A percentile compares a stretch with the other conserved stretches of the same genome.
Evolutionary conservation across 2,888 invertebrate genomes (phyloP).

Genomic region (Amphimallon solstitiale): DNA sequence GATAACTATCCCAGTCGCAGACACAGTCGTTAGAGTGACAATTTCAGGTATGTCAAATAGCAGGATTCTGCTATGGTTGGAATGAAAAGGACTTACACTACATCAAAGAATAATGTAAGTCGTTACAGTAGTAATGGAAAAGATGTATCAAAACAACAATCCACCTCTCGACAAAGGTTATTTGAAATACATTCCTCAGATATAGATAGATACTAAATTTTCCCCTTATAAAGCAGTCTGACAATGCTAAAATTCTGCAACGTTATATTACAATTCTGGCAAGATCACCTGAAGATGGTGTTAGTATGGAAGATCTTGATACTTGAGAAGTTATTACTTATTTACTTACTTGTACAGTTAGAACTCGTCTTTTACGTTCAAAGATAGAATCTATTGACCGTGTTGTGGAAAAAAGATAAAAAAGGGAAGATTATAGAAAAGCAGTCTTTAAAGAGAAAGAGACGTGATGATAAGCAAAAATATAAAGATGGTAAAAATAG

Average conservation of each 20-base stretch:
- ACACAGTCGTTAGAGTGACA: too few species aligned
- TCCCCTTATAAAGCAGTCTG: conserved; percentile 76
- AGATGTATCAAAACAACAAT: conserved; percentile 66
- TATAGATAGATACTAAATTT: conserved; percentile 64
- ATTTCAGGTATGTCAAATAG: too few species aligned
- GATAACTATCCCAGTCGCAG: too few species aligned
- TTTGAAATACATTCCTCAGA: conserved; percentile 64
- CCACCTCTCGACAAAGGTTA: conserved; percentile 66
- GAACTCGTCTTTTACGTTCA: conserved; percentile 80
- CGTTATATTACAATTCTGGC: conserved; percentile 73
- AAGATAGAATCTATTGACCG: conserved; percentile 78
- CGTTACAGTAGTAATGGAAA: conserved; percentile 66
- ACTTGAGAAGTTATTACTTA: conserved; percentile 82
- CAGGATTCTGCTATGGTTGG: conserved; percentile 36
- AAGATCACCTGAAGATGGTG: conserved; percentile 77
- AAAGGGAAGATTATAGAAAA: conserved; percentile 59
- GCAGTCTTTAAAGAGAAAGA: conserved; percentile 58
- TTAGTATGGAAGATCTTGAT: conserved; percentile 90
- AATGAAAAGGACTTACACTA: conserved; percentile 41
- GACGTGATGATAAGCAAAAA: conserved; percentile 57
- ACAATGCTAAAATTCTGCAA: conserved; percentile 74
- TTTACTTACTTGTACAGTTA: conserved; percentile 84
- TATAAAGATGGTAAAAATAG: conserved; percentile 56
- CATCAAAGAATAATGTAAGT: conserved; percentile 63
- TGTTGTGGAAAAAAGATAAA: conserved; percentile 67